Evolutionary conservation across 2,797 vertebrate genomes (phyloP), one percentile per base, ranked within the genome.

Genomic region (Pteronotus mesoamericanus): DNA sequence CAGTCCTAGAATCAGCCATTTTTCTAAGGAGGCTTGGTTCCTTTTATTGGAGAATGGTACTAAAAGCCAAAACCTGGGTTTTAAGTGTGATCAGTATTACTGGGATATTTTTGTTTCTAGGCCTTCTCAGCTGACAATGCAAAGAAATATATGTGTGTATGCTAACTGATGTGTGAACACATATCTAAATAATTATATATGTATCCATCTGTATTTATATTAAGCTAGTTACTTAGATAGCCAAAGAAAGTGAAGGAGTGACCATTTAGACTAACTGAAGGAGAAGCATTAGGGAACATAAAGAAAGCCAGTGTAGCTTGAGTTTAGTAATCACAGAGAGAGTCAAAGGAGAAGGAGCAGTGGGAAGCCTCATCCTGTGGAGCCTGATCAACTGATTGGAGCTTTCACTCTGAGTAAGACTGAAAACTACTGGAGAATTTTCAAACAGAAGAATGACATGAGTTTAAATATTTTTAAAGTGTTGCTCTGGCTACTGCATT

Each of bases 381-480:
- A 44, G 8, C 53, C 39, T 87, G 68, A 53, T 78, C 16, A 72
- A 19, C 26, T 39, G 48, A 88, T 69, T 9, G 75, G 55, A 57
- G 57, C 26, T 86, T 88, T 68, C 24, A 39, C 37, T 79, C 46
- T 79, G 72, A 85, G 59, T 88, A 82, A 42, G 37, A 39, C 42
- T 22, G 6, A 34, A 78, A 96, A 61, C 48, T 57, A 83, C 48
- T 82, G 2, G 37, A 68, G 69, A 91, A 22, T 89, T 96, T 91
- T 89, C 55, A 93, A 92, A 94, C 10, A 79, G 37, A 86, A 94
- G 39, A 79, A 75, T 89, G 51, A 64, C 3, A 84, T 57, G 19
- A 89, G 34, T 39, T 94, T 24, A 77, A 42, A 51, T 53, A 85
- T 83, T 96, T 94, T 42, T 16, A 79, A 96, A 93, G 7, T 32